Evolutionary conservation across 2,113 vertebrate species (phyloP).

Genomic region (Emydocephalus ijimae): DNA sequence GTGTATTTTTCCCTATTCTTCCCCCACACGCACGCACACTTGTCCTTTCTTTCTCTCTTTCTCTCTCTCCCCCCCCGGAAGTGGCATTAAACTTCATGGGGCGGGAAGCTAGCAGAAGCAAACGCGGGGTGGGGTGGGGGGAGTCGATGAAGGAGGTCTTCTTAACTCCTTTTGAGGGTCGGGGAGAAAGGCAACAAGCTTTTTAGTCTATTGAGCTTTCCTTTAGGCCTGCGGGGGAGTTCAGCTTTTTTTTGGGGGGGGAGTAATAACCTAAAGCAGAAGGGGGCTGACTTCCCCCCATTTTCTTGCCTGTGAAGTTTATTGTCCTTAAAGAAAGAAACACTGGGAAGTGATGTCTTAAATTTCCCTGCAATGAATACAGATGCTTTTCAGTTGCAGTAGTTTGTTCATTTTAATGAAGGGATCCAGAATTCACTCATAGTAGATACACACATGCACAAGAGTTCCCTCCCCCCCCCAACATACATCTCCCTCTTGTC

Average conservation of each 20-base stretch:
- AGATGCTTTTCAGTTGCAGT: not conserved
- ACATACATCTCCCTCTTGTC: not conserved
- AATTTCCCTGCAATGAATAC: not conserved
- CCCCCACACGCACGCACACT: not conserved
- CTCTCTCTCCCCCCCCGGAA: not conserved
- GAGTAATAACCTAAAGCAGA: not conserved
- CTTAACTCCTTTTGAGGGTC: not conserved
- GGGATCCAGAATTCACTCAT: not conserved
- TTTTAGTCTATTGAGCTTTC: not conserved
- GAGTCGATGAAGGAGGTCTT: too few relatives aligned
- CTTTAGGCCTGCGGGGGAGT: not conserved
- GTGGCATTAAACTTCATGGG: constrained; percentile 10
- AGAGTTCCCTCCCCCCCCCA: not conserved
- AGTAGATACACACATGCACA: not conserved
- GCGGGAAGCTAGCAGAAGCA: not conserved
- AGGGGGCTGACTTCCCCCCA: accelerated
- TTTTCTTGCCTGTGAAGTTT: not conserved
- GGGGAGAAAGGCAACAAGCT: not conserved
- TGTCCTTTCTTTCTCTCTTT: not conserved
- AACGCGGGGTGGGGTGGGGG: not conserved
- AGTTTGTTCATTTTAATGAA: not conserved
- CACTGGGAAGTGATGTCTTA: not conserved
- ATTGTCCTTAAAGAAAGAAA: not conserved
- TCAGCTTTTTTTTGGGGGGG: not conserved
- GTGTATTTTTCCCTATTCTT: not conserved